These are phyloP conservation scores for Drosophila repletoides DNA, from an alignment of 1,140 invertebrate genomes.

Conservation along the genomic window DNA sequence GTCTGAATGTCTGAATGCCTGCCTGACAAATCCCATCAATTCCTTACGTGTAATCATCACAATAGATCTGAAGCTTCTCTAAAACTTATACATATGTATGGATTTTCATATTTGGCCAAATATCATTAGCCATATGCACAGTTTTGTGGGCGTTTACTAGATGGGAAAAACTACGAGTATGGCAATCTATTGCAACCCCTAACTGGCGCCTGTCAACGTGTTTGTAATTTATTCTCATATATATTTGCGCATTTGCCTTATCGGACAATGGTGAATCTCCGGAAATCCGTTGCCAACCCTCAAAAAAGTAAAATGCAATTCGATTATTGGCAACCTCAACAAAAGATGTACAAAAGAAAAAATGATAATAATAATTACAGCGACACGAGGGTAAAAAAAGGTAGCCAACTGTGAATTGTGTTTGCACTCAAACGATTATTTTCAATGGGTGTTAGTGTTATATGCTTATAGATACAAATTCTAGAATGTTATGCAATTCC, in stretches of 20 bases:
- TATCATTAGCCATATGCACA: slow-evolving; percentile 17
- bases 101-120: slow-evolving; percentile 2
- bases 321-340: slow-evolving; percentile 38
- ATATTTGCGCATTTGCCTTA: slow-evolving; percentile 58
- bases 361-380: slow-evolving; percentile 32
- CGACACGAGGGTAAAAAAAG: slow-evolving; percentile 35
- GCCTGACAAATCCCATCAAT: slow-evolving; percentile 34
- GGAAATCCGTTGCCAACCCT: slow-evolving; percentile 59
- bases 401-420: slow-evolving; percentile 61
- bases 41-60: slow-evolving; percentile 3
- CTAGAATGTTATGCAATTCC: slow-evolving; percentile 41
- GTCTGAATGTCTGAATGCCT: no score
- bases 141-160: slow-evolving; percentile 54
- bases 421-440: slow-evolving; percentile 38
- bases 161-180: slow-evolving; percentile 29
- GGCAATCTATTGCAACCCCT: slow-evolving; percentile 49
- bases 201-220: slow-evolving; percentile 53
- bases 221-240: slow-evolving; percentile 77
- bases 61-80: slow-evolving; percentile 10
- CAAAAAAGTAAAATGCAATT: slow-evolving; percentile 47
- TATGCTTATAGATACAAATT: slow-evolving; percentile 33
- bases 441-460: slow-evolving; percentile 34
- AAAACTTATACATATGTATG: slow-evolving; percentile 9
- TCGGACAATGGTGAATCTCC: slow-evolving; percentile 59
- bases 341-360: slow-evolving; percentile 12